These are phyloP conservation scores for Heterochromis multidens DNA, from an alignment of 2,113 vertebrate species.

Conservation along the genomic window DNA sequence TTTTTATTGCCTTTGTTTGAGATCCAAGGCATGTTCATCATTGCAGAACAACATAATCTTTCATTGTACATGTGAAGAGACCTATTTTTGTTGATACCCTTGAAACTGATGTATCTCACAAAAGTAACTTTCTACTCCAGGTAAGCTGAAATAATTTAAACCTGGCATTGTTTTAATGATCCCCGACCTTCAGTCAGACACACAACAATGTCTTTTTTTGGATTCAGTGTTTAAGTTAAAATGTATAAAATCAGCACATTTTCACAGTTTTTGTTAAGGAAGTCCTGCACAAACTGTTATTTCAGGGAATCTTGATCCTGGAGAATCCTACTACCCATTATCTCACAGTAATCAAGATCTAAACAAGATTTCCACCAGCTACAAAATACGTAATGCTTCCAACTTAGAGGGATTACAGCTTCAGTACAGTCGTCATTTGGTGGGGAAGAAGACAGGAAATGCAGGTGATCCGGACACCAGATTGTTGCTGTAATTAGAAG, in stretches of 20 bases:
- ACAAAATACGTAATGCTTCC: slow-evolving; percentile 13
- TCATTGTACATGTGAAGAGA: neutral
- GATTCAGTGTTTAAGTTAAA: neutral
- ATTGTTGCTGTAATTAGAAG: slow-evolving; percentile 52
- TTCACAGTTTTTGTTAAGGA: neutral
- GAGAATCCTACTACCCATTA: slow-evolving; percentile 25
- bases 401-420: slow-evolving; percentile 39
- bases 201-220: neutral
- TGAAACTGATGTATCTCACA: neutral
- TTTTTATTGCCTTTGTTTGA: neutral
- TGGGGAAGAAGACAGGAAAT: slow-evolving; percentile 1
- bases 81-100: neutral
- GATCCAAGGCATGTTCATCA: no score
- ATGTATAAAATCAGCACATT: neutral
- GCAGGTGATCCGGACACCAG: slow-evolving; percentile 35
- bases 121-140: neutral
- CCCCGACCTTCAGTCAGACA: neutral
- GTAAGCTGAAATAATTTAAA: neutral
- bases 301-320: slow-evolving; percentile 35
- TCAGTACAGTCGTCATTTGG: neutral
- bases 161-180: neutral
- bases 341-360: slow-evolving; percentile 28
- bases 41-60: neutral
- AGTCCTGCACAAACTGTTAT: neutral
- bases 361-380: slow-evolving; percentile 48